Evolutionary conservation across 2,797 vertebrate genomes (phyloP).

Genomic region (Hyperoplus immaculatus): DNA sequence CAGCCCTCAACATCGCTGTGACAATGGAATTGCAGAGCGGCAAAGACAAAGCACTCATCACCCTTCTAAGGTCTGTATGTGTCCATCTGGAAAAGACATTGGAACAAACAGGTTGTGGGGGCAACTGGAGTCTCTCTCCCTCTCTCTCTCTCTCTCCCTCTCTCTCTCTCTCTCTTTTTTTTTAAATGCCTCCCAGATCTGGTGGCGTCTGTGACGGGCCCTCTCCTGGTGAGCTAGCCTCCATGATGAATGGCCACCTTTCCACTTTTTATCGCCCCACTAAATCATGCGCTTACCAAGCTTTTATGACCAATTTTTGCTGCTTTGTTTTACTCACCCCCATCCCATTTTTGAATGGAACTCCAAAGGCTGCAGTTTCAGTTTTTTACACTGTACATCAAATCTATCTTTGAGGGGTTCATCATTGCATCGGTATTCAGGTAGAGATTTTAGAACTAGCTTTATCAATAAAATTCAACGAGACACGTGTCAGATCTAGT

Average conservation of each 20-base stretch:
- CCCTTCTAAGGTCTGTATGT: slow-evolving; percentile 52
- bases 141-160: slow-evolving; percentile 21
- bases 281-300: slow-evolving; percentile 88
- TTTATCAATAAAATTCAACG: slow-evolving; percentile 55
- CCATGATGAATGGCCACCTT: slow-evolving; percentile 87
- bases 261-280: slow-evolving; percentile 87
- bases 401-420: slow-evolving; percentile 46
- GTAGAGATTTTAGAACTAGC: slow-evolving; percentile 44
- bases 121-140: slow-evolving; percentile 62
- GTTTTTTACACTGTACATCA: slow-evolving; percentile 51
- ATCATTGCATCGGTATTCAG: slow-evolving; percentile 53
- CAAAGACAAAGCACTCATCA: slow-evolving; percentile 65
- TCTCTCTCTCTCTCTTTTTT: slow-evolving; percentile 28
- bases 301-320: slow-evolving; percentile 88
- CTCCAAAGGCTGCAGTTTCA: slow-evolving; percentile 65
- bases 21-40: slow-evolving; percentile 56
- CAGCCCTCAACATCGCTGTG: slow-evolving; percentile 48
- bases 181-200: slow-evolving; percentile 76
- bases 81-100: slow-evolving; percentile 83
- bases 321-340: slow-evolving; percentile 80
- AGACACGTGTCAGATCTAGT: slow-evolving; percentile 54
- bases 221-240: slow-evolving; percentile 85
- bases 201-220: slow-evolving; percentile 81
- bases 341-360: slow-evolving; percentile 77
- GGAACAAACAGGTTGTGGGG: slow-evolving; percentile 72